phyloP scores from a whole-genome alignment of 1,140 invertebrate species.

The Neodiprion fabricii region DNA sequence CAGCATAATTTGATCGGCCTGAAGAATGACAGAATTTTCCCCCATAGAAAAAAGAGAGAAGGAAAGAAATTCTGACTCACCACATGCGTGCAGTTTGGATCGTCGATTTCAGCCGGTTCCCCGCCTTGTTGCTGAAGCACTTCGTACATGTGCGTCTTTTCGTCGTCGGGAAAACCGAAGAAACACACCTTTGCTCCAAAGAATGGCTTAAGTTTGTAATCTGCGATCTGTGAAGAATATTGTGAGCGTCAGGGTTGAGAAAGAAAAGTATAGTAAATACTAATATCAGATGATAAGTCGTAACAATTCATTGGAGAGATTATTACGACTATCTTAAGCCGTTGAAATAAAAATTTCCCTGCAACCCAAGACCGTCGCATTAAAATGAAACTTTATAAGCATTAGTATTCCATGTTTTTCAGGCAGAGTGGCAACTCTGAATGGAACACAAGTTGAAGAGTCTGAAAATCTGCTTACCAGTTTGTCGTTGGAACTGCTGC shows the following conservation, averaged over 20 bases:
- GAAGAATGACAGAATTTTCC: too few species aligned
- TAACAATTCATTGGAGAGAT: too few species aligned
- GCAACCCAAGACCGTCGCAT: too few species aligned
- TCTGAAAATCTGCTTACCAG: constrained; percentile 60
- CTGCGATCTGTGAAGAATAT: constrained; percentile 41
- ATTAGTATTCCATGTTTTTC: neutral
- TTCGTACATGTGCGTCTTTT: constrained; percentile 90
- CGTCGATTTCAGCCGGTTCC: constrained; percentile 73
- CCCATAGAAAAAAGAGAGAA: constrained; percentile 7
- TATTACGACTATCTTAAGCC: too few species aligned
- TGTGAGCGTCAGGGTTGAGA: neutral
- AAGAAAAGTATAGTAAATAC: neutral
- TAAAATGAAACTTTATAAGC: too few species aligned
- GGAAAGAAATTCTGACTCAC: constrained; percentile 68
- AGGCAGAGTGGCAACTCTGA: neutral
- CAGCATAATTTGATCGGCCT: too few species aligned
- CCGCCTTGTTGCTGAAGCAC: constrained; percentile 87
- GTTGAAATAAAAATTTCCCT: too few species aligned
- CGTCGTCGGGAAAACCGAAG: constrained; percentile 86
- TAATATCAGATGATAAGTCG: constrained; percentile 16
- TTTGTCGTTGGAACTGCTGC: constrained; percentile 67
- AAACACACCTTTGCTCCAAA: constrained; percentile 87
- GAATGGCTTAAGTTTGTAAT: constrained; percentile 85
- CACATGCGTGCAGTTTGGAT: constrained; percentile 87
- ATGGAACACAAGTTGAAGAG: constrained; percentile 13